Base-by-base conservation (phyloP, 2,888 invertebrate species). In the Cantharis nigra region DNA sequence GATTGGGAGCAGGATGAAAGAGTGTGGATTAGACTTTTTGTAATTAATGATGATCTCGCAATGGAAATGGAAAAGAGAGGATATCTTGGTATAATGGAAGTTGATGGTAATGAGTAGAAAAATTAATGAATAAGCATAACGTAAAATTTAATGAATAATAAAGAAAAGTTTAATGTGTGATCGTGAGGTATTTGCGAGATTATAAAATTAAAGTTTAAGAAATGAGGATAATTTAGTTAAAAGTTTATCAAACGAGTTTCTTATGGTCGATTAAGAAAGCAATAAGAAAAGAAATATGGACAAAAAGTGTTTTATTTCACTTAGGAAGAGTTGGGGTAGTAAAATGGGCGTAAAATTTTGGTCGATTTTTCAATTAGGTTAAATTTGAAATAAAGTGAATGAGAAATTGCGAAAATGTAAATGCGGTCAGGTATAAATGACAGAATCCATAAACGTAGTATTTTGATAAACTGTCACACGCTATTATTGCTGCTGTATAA, bases 391-490 rank as follows among this genome's bases (percentile, higher is more conserved):
- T 28, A 72, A 63, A 71, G 49, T 16, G 64, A 11, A 64, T 26
- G 72, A 67, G 33, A 73, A 77, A 70, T 72, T 70, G 70, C 33
- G 70, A 63, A 65, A 77, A 74, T 71, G 71, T 71, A 74, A 71
- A 74, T 74, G 74, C 65, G 64, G 69, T 28, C 64, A 65, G 70
- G 67, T 63, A 77, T 63, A 71, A 77, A 74, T 63, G 76, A 77
- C 76, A 77, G 65, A 77, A 62, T 71, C 72, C 65, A 76, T 76
- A 72, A 76, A 72, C 65, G 76, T 70, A 77, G 73, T 74, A 67
- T 77, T 77, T 77, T 77, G 77, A 77, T 77, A 77, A 77, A 77
- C 73, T 74, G 77, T 77, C 74, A 73, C 77, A 69, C 18, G 70
- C 71, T 74, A 74, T 77, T 77, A 73, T 77, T 77, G 73, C 71